Evolutionary conservation across 2,113 vertebrate species (phyloP), one percentile per base, ranked within the genome.

Genomic region (Scomber scombrus): DNA sequence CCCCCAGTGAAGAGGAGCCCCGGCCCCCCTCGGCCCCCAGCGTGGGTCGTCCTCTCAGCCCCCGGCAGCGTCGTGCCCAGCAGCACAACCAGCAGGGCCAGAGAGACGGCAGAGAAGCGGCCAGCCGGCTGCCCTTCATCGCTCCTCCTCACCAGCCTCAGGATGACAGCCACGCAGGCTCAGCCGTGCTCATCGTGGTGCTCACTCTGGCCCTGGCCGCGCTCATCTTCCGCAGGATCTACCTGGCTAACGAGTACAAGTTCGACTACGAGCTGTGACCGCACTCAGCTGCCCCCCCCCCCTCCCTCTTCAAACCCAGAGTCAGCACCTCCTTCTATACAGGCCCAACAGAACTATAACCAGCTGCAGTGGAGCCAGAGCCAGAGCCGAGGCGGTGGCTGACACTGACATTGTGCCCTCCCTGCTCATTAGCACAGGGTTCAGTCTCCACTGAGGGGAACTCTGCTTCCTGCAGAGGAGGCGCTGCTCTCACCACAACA

Each of bases 221-320:
- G 0, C 97, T 99, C 78, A 97, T 99, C 91, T 98, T 99, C 86
- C 97, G 98, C 69, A 95, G 98, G 78, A 96, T 99, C 93, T 99
- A 96, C 89, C 89, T 99, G 92, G 95, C 97, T 63, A 95, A 99
- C 1, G 98, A 99, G 83, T 98, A 97, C 86, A 95, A 97, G 87
- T 98, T 99, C 82, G 96, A 97, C 92, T 97, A 96, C 64, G 97
- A 99, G 85, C 95, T 99, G 62, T 99, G 95, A 97, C 67, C 13
- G 14, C 26, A 40, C 62, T 0, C 13, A 11, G 9, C 14, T 2
- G 7, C 15, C 3, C n/a, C 8, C 18, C 60, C n/a, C 15, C 23
- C 23, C 23, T 26, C 23, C 23, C 3, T 26, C 23, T 3, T 26
- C 23, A 26, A 15, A 8, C 14, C 31, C 57, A 1, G 1, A 58